Base-by-base conservation (phyloP, 2,797 vertebrate species). In the Typhlichthys subterraneus region DNA sequence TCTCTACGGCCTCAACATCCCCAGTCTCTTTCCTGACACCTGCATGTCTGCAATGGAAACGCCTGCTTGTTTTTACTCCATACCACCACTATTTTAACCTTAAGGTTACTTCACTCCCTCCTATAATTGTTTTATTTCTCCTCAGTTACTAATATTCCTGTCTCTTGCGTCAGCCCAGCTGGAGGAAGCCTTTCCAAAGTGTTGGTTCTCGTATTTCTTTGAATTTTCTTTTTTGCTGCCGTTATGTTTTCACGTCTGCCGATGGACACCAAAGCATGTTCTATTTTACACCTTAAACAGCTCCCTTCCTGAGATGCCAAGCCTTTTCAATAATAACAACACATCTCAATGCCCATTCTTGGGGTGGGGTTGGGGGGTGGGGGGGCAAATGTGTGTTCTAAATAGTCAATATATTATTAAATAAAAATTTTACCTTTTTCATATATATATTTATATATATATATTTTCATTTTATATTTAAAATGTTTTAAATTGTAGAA, bases 121-220 rank as follows among this genome's bases (percentile, higher is more conserved):
- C 51, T 83, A 79, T 63, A 77, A 78, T 73, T 4, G 62, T 77
- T 71, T 65, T 65, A 45, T 63, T 70, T 14, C 46, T 55, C 72
- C 78, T 12, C 69, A 58, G 65, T 70, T 82, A 91, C 89, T 93
- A 92, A 93, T 88, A 70, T 80, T 80, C 73, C 80, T 85, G 68
- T 83, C 69, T 87, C 80, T 82, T 82, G 66, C 82, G 75, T 82
- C 81, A 86, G 85, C 76, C 79, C 82, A 85, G 75, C 81, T 83
- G 78, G 79, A 84, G 86, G 85, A 85, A 65, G 75, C 88, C 76
- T 65, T 68, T 74, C 76, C 74, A 75, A 82, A 72, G 78, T 80
- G 80, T 82, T 76, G 59, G 58, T 79, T 77, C 56, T 61, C 45
- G 19, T 72, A 45, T 82, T 82, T 67, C 5, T n/a, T 42, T 29